Conservation (phyloP, 2,888 invertebrate genomes). For the Hirtodrosophila cameraria region DNA sequence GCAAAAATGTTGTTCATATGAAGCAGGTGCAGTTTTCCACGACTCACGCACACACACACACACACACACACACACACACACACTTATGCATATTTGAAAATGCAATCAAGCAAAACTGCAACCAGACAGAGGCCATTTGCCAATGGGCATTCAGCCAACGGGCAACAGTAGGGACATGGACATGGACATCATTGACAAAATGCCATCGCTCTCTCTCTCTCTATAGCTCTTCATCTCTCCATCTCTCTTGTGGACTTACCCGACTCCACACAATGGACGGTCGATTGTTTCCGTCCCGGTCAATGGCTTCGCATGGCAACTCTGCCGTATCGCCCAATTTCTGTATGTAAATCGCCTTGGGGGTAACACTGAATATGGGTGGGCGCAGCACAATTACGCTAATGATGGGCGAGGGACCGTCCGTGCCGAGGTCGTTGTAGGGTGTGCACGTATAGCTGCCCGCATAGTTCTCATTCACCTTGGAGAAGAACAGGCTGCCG, state of each 20-base stretch:
- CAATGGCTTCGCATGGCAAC: conserved; percentile 92
- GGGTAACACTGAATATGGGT: conserved; percentile 91
- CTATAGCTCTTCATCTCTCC: too few relatives aligned
- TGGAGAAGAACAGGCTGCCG: conserved; percentile 92
- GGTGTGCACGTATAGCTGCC: conserved; percentile 97
- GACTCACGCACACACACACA: conserved; percentile 19
- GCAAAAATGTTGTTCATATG: conserved; percentile 1
- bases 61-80: too few relatives aligned
- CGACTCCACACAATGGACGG: conserved; percentile 89
- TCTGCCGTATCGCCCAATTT: conserved; percentile 91
- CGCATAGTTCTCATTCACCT: conserved; percentile 93
- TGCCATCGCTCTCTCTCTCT: too few relatives aligned
- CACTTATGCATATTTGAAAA: conserved; percentile 71
- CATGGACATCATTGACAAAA: conserved; percentile 21
- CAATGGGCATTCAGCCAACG: conserved; percentile 27
- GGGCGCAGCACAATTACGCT: conserved; percentile 93
- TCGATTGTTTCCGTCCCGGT: conserved; percentile 88
- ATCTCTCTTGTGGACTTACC: conserved; percentile 84
- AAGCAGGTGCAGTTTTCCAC: conserved; percentile 5
- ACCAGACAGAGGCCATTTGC: conserved; percentile 23
- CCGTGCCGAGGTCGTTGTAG: conserved; percentile 94
- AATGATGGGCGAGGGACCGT: conserved; percentile 93
- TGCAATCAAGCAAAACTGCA: conserved; percentile 65
- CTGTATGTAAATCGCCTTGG: conserved; percentile 92
- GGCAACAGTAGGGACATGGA: neutral